Base-by-base conservation (phyloP, 2,113 vertebrate species). In the Malurus melanocephalus region DNA sequence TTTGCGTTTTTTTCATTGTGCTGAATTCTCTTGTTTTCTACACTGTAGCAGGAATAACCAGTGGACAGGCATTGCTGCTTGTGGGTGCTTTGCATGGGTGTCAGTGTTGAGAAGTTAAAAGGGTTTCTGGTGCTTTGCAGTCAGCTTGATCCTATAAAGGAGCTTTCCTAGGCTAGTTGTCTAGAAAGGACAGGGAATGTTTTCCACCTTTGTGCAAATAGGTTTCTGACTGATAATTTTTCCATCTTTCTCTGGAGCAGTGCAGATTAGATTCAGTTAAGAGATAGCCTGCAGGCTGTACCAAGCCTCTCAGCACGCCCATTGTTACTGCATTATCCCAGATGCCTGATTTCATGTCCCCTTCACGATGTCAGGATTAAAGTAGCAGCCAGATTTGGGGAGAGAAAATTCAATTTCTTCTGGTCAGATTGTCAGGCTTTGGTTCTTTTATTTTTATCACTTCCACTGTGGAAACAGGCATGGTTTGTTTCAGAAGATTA, bases 251-350 rank as follows among this genome's bases (percentile, higher is more conserved):
- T 74, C 81, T 89, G 89, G 52, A 80, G 85, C 72, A 26, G 85
- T 60, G 89, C 49, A 80, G 92, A 90, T 95, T 89, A 92, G 89
- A 90, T 96, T 80, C 75, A 49, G 51, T 56, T 51, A 68, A 68
- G 79, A 90, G 92, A 91, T 85, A 91, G 80, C 67, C 89, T 40
- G 32, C 56, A 69, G 80, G 65, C 91, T 80, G 62, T 66, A 43
- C 51, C 2, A 11, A 73, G 64, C 69, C 51, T 68, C n/a, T 69
- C 6, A 4, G 66, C 2, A 1, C 56, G 89, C 56, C 79, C 28
- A 56, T 76, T 90, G 89, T 93, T 67, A 59, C n/a, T 59, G 52
- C 28, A 23, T 93, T 93, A 89, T 93, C 75, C 55, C 78, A 56
- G 60, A 48, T 89, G 66, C 74, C 43, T 45, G 74, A 68, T 82